Conservation (phyloP, 2,797 vertebrate species). For the Avahi laniger region DNA sequence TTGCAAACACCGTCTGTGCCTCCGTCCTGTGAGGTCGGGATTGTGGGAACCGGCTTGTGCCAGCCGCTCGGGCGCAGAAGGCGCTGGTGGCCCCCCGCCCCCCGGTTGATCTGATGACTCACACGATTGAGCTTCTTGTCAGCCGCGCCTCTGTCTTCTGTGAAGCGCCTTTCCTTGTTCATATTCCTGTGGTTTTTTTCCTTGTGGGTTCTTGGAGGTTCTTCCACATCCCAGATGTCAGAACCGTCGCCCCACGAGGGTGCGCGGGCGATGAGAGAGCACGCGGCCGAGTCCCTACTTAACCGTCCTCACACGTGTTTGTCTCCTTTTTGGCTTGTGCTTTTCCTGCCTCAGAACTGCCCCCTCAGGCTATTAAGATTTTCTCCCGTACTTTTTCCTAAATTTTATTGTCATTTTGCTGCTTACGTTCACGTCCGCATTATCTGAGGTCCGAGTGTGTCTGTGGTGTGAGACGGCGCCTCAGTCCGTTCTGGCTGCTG, state of each 20-base stretch:
- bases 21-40: neutral
- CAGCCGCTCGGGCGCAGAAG: neutral
- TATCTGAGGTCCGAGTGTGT: accelerated
- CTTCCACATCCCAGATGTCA: too few relatives aligned
- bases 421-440: accelerated
- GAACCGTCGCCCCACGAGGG: too few relatives aligned
- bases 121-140: too few relatives aligned
- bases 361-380: neutral
- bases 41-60: too few relatives aligned
- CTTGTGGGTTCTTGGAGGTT: neutral
- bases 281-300: too few relatives aligned
- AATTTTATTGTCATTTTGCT: neutral
- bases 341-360: neutral
- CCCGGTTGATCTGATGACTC: neutral
- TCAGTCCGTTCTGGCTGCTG: neutral
- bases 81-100: neutral
- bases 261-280: neutral
- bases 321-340: neutral
- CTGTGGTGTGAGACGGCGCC: neutral
- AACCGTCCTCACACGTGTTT: too few relatives aligned
- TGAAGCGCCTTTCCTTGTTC: neutral
- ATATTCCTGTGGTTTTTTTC: neutral
- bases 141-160: too few relatives aligned
- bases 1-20: too few relatives aligned
- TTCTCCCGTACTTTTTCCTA: neutral